Evolutionary conservation across 64 coral and sea anemone species (phyloP).

Genomic region (Montipora sp.): DNA sequence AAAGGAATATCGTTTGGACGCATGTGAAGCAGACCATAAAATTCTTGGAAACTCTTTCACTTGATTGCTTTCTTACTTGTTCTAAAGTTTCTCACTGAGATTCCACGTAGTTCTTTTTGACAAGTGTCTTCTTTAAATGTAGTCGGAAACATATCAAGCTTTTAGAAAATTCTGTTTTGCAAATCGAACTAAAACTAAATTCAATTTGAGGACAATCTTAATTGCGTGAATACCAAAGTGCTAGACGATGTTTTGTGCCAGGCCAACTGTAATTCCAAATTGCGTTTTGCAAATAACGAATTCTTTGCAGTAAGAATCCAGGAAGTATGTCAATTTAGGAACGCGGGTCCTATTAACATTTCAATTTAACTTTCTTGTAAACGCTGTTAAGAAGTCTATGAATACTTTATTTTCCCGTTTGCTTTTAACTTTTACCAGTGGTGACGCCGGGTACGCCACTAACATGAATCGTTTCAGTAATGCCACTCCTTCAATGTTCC

Average conservation of each 20-base stretch:
- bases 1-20: not conserved
- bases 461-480: not conserved
- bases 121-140: not conserved
- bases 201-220: too few species aligned
- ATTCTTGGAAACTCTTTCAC: constrained; percentile 30
- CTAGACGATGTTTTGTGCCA: too few species aligned
- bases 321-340: not conserved
- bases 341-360: not conserved
- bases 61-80: not conserved
- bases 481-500: too few species aligned
- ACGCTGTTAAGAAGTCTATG: too few species aligned
- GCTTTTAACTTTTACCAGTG: too few species aligned
- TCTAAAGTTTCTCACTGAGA: not conserved
- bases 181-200: not conserved
- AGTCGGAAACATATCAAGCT: not conserved
- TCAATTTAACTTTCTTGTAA: too few species aligned
- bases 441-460: too few species aligned
- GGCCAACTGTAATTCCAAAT: not conserved
- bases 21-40: not conserved
- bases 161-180: not conserved
- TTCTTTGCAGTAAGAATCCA: not conserved
- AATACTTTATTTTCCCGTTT: too few species aligned
- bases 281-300: not conserved
- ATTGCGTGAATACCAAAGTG: too few species aligned
- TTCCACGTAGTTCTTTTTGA: not conserved